phyloP scores from a whole-genome alignment of 2,797 vertebrate species.

The Linurgus olivaceus region DNA sequence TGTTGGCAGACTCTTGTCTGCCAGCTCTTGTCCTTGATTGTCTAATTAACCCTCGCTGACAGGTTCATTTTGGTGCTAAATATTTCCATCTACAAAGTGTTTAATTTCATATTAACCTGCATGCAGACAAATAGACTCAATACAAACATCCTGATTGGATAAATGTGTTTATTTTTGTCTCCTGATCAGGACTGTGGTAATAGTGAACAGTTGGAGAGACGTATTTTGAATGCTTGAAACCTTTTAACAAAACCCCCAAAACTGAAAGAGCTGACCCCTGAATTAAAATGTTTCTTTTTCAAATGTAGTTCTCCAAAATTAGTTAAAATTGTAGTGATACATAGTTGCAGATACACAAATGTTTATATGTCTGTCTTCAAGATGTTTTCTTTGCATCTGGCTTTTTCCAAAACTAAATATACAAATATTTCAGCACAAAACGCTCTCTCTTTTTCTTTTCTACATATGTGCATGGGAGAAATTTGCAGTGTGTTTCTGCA shows the following conservation, averaged over 20 bases:
- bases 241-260: neutral
- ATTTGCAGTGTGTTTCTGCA: neutral
- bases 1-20: neutral
- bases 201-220: neutral
- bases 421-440: neutral
- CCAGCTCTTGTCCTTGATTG: neutral
- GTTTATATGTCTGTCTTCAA: neutral
- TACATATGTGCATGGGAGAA: neutral
- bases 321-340: neutral
- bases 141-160: neutral
- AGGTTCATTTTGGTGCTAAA: neutral
- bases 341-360: neutral
- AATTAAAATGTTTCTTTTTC: neutral
- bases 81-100: neutral
- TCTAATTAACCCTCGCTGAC: neutral
- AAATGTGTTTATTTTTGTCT: neutral
- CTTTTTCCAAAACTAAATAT: neutral
- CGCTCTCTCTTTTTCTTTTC: neutral
- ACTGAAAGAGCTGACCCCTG: neutral
- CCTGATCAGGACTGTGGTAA: neutral
- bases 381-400: neutral
- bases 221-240: neutral
- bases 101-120: neutral
- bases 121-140: neutral
- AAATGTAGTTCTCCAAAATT: neutral